Conservation (phyloP, 1,140 invertebrate species). For the Zophobas morio region DNA sequence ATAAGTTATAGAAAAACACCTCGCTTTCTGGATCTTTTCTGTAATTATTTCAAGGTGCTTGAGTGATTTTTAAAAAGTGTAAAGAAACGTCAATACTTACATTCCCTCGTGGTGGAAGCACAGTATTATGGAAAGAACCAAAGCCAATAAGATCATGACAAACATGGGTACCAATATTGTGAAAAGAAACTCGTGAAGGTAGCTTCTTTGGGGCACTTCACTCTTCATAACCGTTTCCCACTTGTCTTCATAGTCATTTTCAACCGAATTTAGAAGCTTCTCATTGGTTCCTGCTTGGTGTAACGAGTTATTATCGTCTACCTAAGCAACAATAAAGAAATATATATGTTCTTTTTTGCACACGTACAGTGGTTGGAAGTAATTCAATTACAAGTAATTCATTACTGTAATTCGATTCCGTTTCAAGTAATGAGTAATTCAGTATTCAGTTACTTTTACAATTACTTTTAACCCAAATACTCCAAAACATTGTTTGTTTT, state of each 20-base stretch:
- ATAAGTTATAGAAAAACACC: slow-evolving; percentile 65
- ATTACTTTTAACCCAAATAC: too few relatives aligned
- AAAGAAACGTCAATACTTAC: slow-evolving; percentile 73
- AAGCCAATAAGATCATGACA: slow-evolving; percentile 77
- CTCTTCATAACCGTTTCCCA: slow-evolving; percentile 74
- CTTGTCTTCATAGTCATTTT: slow-evolving; percentile 64
- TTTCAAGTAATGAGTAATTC: too few relatives aligned
- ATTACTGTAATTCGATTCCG: too few relatives aligned
- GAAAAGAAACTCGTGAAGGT: slow-evolving; percentile 79
- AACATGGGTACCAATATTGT: slow-evolving; percentile 80
- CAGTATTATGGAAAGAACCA: slow-evolving; percentile 79
- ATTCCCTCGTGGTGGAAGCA: slow-evolving; percentile 84
- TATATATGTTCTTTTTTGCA: too few relatives aligned
- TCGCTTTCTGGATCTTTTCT: slow-evolving; percentile 65
- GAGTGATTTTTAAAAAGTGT: slow-evolving; percentile 25
- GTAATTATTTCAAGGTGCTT: slow-evolving; percentile 57
- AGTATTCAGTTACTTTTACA: too few relatives aligned
- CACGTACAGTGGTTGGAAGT: too few relatives aligned
- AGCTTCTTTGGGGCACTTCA: slow-evolving; percentile 79
- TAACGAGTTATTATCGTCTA: slow-evolving; percentile 67
- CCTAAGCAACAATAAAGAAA: slow-evolving; percentile 57
- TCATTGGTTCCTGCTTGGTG: slow-evolving; percentile 62
- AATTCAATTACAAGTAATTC: too few relatives aligned
- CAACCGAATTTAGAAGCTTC: slow-evolving; percentile 54
- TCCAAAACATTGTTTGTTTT: too few relatives aligned